Conservation (phyloP, 2,113 vertebrate species). For the Madoqua kirkii region DNA sequence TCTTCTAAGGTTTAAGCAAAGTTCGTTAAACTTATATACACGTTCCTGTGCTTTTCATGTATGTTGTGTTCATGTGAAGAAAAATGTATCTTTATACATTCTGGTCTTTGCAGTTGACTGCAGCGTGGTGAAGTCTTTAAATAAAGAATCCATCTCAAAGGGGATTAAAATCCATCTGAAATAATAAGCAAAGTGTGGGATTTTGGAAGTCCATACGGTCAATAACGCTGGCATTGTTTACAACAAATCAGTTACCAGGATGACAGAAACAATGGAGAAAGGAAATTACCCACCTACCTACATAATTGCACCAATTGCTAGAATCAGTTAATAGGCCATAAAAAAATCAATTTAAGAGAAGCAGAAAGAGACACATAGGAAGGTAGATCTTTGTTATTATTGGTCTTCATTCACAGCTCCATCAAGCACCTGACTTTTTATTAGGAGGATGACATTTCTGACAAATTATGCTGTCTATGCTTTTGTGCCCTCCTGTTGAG, state of each 20-base stretch:
- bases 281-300: slow-evolving; percentile 3
- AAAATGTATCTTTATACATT: neutral
- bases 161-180: neutral
- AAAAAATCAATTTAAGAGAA: slow-evolving; percentile 29
- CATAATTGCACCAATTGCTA: slow-evolving; percentile 35
- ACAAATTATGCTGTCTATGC: neutral
- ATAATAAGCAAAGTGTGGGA: neutral
- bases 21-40: neutral
- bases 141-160: neutral
- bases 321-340: neutral
- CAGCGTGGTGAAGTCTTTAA: neutral
- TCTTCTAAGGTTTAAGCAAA: neutral
- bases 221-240: slow-evolving; percentile 8
- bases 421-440: neutral
- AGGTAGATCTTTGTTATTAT: neutral
- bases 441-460: slow-evolving; percentile 3
- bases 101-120: neutral
- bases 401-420: neutral
- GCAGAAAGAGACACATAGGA: neutral
- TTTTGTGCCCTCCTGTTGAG: neutral
- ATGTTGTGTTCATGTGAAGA: neutral
- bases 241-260: slow-evolving; percentile 19
- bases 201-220: neutral
- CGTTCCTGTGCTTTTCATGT: neutral
- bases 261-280: slow-evolving; percentile 5